Base-by-base conservation (phyloP, 2,113 vertebrate species). In the Falco punctatus region DNA sequence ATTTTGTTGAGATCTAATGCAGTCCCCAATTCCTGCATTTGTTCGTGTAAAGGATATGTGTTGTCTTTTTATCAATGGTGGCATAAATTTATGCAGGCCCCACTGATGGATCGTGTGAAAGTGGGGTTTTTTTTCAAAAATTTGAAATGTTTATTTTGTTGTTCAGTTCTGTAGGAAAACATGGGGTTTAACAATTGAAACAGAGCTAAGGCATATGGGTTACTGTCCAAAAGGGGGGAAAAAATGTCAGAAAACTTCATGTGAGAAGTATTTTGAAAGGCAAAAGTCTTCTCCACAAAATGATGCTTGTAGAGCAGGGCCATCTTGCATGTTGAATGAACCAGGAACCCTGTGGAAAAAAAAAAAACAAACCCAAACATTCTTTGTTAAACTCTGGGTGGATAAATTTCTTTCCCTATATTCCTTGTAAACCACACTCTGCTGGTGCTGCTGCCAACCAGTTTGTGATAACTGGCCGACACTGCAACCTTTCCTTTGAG, bases 391-490 rank as follows among this genome's bases (percentile, higher is more conserved):
- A 42, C 10, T 79, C 38, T 62, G 24, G 2, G 4, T 71, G 13
- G 15, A 38, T 62, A 15, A 6, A 28, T 83, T 51, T 55, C 32
- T 81, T 85, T 38, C 38, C 38, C 38, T 62, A 38, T 32, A 20
- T 78, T 80, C 54, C 15, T 42, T 54, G 38, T 77, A 64, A 95
- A 65, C 27, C n/a, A 22, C 27, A 12, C 6, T 21, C 23, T 81
- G 30, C 62, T 86, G 24, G 15, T 62, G 22, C 16, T 64, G 5
- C 35, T 5, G 4, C 42, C 40, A 66, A 14, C 20, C 22, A 19
- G 8, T 58, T 61, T 55, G 46, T 66, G 72, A 42, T 24, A 86
- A 55, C 5, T 42, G 42, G 71, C 0, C 0, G 0, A 59, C 51
- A 42, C 9, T 62, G 46, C 32, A 72, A 32, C 32, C 32, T 81